Conservation (phyloP, 2,113 vertebrate genomes). For the Cheirogaleus medius region DNA sequence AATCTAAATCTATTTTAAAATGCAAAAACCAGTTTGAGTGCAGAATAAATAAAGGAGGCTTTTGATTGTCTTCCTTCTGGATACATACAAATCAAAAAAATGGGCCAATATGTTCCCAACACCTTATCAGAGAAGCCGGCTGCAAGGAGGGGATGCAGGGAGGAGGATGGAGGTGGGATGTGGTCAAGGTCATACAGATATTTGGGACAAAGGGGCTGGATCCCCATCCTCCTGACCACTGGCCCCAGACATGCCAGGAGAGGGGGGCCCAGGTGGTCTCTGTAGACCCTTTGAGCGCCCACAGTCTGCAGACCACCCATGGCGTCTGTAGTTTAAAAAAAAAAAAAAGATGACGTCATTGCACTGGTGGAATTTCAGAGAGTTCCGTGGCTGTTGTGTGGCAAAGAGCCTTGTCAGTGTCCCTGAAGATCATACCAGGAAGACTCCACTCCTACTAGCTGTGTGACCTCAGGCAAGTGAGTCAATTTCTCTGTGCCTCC, state of each 20-base stretch:
- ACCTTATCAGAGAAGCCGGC: conserved; percentile 47
- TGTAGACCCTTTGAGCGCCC: neutral
- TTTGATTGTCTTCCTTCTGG: neutral
- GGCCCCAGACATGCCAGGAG: neutral
- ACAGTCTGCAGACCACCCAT: neutral
- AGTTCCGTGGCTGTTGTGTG: neutral
- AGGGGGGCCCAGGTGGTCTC: neutral
- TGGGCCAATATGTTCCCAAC: neutral
- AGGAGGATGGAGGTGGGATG: neutral
- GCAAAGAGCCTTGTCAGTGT: neutral
- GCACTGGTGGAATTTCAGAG: fast-evolving
- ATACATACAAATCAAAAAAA: neutral
- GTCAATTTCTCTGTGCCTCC: neutral
- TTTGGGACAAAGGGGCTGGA: neutral
- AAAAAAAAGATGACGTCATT: neutral
- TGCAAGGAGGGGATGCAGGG: neutral
- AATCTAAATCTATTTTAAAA: neutral
- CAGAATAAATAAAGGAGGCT: neutral
- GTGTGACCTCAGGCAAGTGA: neutral
- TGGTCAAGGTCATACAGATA: neutral
- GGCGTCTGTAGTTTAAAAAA: neutral
- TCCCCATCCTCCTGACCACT: neutral
- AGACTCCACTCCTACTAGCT: neutral
- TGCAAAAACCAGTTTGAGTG: neutral
- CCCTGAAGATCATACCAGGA: fast-evolving